These are phyloP conservation scores for Geococcyx californianus DNA, from an alignment of 2,113 vertebrate species.

Conservation along the genomic window DNA sequence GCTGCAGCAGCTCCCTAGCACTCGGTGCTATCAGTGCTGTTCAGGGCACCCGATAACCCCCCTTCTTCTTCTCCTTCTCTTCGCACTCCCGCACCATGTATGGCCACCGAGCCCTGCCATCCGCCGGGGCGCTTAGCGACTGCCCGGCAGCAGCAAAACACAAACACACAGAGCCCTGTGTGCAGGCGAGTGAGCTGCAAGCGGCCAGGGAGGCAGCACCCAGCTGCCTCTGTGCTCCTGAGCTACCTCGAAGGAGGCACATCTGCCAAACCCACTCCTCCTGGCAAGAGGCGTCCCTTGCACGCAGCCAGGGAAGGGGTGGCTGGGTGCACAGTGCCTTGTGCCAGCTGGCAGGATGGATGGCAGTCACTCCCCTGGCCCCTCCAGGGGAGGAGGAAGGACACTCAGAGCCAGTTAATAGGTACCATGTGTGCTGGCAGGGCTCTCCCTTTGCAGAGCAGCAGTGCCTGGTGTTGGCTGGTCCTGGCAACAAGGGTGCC, in stretches of 20 bases:
- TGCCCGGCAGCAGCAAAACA: background rate
- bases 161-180: background rate
- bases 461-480: rapidly evolving
- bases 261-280: background rate
- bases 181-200: rapidly evolving
- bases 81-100: background rate
- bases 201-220: rapidly evolving
- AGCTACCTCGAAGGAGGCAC: background rate
- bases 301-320: background rate
- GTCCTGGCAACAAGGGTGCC: background rate
- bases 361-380: background rate
- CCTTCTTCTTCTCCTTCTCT: background rate
- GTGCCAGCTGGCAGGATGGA: background rate
- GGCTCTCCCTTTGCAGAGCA: background rate
- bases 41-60: background rate
- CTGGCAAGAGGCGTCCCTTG: too few species aligned
- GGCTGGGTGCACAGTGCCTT: rapidly evolving
- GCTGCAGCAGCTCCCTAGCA: background rate
- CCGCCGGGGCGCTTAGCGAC: rapidly evolving
- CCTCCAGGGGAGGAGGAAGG: background rate
- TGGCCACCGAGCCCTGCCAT: background rate
- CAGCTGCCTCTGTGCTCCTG: rapidly evolving
- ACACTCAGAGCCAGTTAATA: background rate
- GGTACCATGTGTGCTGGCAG: background rate
- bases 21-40: background rate